These are phyloP conservation scores for Paedocypris sp. DNA, from an alignment of 2,113 vertebrate genomes.

Conservation along the genomic window DNA sequence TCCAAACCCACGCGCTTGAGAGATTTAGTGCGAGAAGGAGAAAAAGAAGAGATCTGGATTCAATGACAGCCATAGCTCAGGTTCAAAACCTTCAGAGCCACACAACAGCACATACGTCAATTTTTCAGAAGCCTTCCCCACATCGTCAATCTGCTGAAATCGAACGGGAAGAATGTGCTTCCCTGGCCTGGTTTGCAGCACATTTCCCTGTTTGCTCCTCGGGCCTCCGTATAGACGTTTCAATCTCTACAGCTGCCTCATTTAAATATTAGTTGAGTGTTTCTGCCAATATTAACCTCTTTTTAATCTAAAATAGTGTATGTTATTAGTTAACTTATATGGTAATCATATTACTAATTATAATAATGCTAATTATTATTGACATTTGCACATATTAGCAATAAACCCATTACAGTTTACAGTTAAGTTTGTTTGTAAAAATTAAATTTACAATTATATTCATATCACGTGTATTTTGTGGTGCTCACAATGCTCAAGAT, in stretches of 20 bases:
- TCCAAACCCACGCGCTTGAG: slow-evolving; percentile 22
- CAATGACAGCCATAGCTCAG: slow-evolving; percentile 13
- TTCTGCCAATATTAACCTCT: no score
- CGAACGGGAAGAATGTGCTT: slow-evolving; percentile 38
- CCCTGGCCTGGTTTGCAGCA: neutral
- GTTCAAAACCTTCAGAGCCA: slow-evolving; percentile 33
- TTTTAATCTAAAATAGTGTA: no score
- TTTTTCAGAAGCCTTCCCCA: slow-evolving; percentile 36
- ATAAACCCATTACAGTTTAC: no score
- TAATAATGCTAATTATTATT: no score
- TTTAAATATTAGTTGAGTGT: no score
- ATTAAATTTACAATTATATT: no score
- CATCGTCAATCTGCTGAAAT: slow-evolving; percentile 38
- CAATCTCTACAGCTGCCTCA: neutral
- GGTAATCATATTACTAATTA: no score
- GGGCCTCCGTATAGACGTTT: neutral
- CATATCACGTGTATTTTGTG: no score
- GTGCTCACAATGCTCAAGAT: no score
- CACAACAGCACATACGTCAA: slow-evolving; percentile 40
- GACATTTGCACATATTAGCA: no score
- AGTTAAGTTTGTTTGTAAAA: no score
- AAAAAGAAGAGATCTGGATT: slow-evolving; percentile 26
- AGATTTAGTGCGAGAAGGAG: slow-evolving; percentile 24
- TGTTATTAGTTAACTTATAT: no score
- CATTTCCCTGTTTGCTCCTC: neutral